phyloP scores from a whole-genome alignment of 1,140 invertebrate genomes.

The Drosophila kepulauana region DNA sequence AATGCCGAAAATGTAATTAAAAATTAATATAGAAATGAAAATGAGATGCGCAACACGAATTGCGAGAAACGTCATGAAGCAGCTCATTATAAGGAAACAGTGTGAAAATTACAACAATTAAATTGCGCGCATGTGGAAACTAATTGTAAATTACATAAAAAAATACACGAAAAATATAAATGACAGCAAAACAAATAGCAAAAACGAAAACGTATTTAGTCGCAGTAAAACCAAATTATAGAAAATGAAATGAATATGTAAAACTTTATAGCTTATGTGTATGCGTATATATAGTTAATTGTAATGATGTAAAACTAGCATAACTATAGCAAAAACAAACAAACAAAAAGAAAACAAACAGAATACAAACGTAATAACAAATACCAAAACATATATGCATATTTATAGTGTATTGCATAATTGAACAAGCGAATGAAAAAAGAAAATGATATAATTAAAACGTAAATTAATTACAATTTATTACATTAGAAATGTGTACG shows the following conservation, averaged over 20 bases:
- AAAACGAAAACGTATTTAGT: constrained; percentile 45
- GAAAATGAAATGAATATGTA: constrained; percentile 54
- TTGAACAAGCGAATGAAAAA: constrained; percentile 38
- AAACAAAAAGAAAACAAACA: constrained; percentile 40
- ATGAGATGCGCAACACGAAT: constrained; percentile 36
- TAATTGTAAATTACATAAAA: constrained; percentile 65
- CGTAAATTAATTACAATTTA: constrained; percentile 60
- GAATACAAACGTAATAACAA: constrained; percentile 38
- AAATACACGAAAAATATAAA: constrained; percentile 23
- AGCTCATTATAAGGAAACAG: constrained; percentile 71
- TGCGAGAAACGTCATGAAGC: constrained; percentile 19
- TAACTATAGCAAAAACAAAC: constrained; percentile 41
- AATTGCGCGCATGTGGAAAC: constrained; percentile 60
- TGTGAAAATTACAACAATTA: constrained; percentile 69
- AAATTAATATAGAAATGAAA: constrained; percentile 63
- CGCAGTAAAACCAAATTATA: constrained; percentile 51
- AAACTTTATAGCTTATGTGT: constrained; percentile 68
- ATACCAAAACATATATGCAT: constrained; percentile 50
- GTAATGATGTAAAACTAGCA: constrained; percentile 72
- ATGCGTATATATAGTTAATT: constrained; percentile 63
- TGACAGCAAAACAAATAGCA: constrained; percentile 23
- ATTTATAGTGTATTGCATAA: constrained; percentile 72
- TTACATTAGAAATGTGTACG: constrained; percentile 64
- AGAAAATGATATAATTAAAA: constrained; percentile 56
- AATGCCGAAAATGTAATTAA: constrained; percentile 78